Evolutionary conservation across 1,140 invertebrate genomes (phyloP).

Genomic region (Drosophila subpulchrella): DNA sequence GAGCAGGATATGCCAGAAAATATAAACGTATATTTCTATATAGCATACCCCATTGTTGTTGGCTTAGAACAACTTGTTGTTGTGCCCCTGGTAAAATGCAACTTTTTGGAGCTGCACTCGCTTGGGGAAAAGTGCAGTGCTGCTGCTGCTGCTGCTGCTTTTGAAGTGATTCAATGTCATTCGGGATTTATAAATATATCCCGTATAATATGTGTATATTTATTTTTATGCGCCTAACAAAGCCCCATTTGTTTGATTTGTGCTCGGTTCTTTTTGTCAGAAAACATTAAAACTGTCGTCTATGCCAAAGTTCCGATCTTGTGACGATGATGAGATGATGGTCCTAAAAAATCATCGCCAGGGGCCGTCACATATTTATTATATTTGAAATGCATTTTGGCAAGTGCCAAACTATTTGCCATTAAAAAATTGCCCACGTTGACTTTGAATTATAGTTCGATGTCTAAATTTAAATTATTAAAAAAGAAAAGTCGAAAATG

Average conservation of each 20-base stretch:
- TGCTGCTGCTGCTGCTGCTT: conserved; percentile 10
- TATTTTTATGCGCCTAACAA: conserved; percentile 48
- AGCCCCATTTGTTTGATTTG: conserved; percentile 50
- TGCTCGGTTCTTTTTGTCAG: conserved; percentile 58
- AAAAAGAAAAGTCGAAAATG: conserved; percentile 53
- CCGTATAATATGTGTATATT: conserved; percentile 32
- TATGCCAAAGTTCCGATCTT: conserved; percentile 19
- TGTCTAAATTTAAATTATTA: conserved; percentile 82
- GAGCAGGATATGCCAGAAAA: conserved; percentile 23
- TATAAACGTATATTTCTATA: not conserved
- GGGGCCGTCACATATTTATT: conserved; percentile 29
- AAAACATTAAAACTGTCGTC: conserved; percentile 53
- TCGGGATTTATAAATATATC: conserved; percentile 40
- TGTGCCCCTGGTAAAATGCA: conserved; percentile 1
- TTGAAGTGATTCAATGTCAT: conserved; percentile 49
- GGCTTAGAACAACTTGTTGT: conserved; percentile 30
- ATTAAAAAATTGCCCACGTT: conserved; percentile 81
- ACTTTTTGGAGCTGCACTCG: conserved; percentile 25
- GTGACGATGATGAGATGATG: conserved; percentile 17
- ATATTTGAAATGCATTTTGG: conserved; percentile 63
- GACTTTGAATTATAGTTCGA: conserved; percentile 81
- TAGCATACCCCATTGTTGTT: not conserved
- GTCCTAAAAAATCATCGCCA: conserved; percentile 29
- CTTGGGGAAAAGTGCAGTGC: conserved; percentile 20
- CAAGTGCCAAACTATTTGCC: conserved; percentile 55